These are phyloP conservation scores for Phalloptychus januarius DNA, from an alignment of 2,797 vertebrate genomes.

Conservation along the genomic window DNA sequence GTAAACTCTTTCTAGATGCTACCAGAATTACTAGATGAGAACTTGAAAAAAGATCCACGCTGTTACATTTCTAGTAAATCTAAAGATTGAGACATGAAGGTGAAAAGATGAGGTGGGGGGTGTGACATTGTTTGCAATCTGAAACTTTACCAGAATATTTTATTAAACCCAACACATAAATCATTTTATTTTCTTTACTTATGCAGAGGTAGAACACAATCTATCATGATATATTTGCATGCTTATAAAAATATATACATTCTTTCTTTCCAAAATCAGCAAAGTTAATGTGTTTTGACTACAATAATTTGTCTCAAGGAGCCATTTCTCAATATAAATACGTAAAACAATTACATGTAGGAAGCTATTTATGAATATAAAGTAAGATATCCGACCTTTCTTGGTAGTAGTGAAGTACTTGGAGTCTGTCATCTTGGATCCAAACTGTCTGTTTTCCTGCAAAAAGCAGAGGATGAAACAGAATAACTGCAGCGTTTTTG, in stretches of 20 bases:
- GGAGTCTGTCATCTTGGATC: constrained; percentile 96
- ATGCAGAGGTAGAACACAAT: background rate
- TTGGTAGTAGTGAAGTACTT: constrained; percentile 99
- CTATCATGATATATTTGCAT: background rate
- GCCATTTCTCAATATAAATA: background rate
- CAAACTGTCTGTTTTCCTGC: constrained; percentile 85
- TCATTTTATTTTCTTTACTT: background rate
- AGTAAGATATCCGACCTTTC: constrained; percentile 85
- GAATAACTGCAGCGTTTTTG: constrained; percentile 24
- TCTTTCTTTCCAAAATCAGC: background rate
- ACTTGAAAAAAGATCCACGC: background rate
- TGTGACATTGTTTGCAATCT: background rate
- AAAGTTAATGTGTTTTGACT: background rate
- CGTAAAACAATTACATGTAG: background rate
- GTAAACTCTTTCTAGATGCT: constrained; percentile 28
- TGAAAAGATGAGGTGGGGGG: background rate
- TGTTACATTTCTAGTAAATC: background rate
- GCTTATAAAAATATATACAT: background rate
- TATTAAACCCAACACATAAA: background rate
- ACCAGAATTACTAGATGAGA: constrained; percentile 19
- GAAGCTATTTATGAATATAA: constrained; percentile 4
- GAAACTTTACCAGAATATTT: background rate
- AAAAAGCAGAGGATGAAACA: constrained; percentile 49
- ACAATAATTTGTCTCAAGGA: background rate
- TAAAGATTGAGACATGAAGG: background rate